These are phyloP conservation scores for Megalurothrips usitatus DNA, from an alignment of 2,888 invertebrate genomes.

Conservation along the genomic window DNA sequence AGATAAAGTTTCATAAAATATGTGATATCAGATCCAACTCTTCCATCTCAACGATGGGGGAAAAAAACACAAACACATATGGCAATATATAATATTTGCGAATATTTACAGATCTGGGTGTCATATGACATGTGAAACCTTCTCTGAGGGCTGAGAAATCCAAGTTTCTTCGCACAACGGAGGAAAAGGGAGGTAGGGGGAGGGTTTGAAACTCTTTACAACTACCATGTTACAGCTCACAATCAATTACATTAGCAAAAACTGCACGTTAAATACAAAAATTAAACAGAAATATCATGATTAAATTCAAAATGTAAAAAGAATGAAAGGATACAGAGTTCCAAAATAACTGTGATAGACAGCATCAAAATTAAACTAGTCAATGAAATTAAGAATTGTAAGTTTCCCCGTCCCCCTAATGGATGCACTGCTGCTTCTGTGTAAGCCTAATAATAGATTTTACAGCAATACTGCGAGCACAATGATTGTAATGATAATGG, in stretches of 20 bases:
- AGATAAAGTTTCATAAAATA: neutral
- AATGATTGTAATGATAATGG: constrained; percentile 63
- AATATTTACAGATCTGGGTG: neutral
- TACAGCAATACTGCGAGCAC: constrained; percentile 22
- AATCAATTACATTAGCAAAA: too few relatives aligned
- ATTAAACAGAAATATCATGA: too few relatives aligned
- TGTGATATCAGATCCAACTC: constrained; percentile 8
- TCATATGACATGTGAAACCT: too few relatives aligned
- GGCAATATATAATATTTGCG: neutral
- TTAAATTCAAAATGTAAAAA: neutral
- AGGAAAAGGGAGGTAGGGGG: too few relatives aligned
- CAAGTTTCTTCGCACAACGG: too few relatives aligned
- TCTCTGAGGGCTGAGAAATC: too few relatives aligned
- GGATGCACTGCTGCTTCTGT: constrained; percentile 27
- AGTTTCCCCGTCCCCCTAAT: neutral
- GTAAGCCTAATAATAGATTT: constrained; percentile 30
- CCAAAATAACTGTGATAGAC: neutral
- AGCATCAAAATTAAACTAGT: too few relatives aligned
- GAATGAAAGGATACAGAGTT: neutral
- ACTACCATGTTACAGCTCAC: too few relatives aligned
- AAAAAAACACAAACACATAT: neutral
- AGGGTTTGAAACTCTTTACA: too few relatives aligned
- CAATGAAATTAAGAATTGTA: neutral
- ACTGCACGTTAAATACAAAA: too few relatives aligned
- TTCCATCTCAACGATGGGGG: neutral